Percentiles rank a stretch among this genome's conserved stretches.
Evolutionary conservation across 2,797 vertebrate species (phyloP).

Genomic region (Poecile montanus): DNA sequence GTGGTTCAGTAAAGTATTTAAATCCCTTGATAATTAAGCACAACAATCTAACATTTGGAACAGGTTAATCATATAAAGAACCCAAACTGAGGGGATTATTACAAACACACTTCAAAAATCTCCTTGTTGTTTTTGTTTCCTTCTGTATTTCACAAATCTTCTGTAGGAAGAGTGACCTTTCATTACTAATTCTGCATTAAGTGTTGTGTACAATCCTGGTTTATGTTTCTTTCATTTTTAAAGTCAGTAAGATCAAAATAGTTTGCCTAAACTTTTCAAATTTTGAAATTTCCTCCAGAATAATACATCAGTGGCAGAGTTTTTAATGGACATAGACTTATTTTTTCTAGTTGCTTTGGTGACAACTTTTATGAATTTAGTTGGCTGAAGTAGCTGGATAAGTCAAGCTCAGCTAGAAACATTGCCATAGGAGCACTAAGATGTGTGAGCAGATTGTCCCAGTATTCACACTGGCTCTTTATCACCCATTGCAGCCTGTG

Average conservation of each 20-base stretch:
- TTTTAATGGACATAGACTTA: neutral
- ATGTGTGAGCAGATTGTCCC: neutral
- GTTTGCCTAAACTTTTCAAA: neutral
- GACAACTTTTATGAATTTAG: neutral
- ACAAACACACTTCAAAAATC: neutral
- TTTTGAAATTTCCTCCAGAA: neutral
- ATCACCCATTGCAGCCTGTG: neutral
- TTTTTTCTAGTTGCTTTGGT: neutral
- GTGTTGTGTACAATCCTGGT: neutral
- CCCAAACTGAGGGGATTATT: neutral
- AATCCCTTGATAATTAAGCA: conserved; percentile 17
- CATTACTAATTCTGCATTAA: neutral
- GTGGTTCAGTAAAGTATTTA: conserved; percentile 1
- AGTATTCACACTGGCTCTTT: neutral
- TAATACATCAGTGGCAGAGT: neutral
- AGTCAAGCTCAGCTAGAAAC: neutral
- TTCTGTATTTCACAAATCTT: neutral
- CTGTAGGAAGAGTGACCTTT: neutral
- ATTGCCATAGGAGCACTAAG: neutral
- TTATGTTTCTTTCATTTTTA: neutral
- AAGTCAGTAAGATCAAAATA: neutral
- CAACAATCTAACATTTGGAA: conserved; percentile 23
- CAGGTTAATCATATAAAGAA: neutral
- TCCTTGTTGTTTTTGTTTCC: neutral
- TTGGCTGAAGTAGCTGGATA: neutral